Evolutionary conservation across 2,888 invertebrate species (phyloP).

Genomic region (Resseliella maxima): DNA sequence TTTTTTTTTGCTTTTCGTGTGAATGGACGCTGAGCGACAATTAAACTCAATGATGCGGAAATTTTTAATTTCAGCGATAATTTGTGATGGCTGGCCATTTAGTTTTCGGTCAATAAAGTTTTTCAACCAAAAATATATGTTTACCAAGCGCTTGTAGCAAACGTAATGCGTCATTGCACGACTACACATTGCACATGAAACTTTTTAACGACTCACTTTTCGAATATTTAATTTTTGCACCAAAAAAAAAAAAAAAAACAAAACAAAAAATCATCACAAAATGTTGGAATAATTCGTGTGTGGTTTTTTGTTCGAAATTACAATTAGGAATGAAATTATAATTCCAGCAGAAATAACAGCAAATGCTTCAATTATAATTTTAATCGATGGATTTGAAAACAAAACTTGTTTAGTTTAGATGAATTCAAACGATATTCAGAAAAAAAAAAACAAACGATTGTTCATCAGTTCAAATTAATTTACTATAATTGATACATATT

Average conservation of each 20-base stretch:
- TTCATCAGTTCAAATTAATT: no score
- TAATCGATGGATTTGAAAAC: no score
- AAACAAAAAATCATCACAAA: not conserved
- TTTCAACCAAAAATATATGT: not conserved
- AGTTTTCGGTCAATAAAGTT: constrained; percentile 5
- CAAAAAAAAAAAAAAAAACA: not conserved
- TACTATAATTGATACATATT: no score
- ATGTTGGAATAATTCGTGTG: not conserved
- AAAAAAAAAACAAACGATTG: no score
- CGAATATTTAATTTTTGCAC: not conserved
- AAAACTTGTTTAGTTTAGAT: no score
- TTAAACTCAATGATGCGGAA: constrained; percentile 36
- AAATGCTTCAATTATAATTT: no score
- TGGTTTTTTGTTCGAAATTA: no score
- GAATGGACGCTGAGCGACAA: not conserved
- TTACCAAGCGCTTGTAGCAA: constrained; percentile 4
- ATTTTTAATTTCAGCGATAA: constrained; percentile 27
- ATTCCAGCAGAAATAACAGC: no score
- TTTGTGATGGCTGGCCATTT: not conserved
- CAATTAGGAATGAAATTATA: no score
- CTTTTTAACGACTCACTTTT: constrained; percentile 14
- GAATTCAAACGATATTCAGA: no score
- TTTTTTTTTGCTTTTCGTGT: not conserved
- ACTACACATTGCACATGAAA: constrained; percentile 6
- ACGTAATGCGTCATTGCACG: no score